phyloP scores from a whole-genome alignment of 92 coral and sea anemone genomes.

The Parazoanthus atlanticus region DNA sequence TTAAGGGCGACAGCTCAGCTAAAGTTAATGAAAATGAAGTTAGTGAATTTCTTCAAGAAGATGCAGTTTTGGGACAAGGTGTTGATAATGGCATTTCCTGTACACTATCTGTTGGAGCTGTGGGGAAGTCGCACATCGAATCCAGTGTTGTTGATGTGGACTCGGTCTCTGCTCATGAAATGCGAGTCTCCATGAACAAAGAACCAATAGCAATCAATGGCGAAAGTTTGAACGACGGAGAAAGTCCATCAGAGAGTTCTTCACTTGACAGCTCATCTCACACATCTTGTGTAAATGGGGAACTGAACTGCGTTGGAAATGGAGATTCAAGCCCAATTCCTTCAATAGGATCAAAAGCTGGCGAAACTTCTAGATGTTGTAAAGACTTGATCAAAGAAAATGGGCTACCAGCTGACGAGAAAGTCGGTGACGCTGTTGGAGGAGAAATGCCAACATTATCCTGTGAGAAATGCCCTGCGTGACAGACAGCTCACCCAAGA shows the following conservation, averaged over 20 bases:
- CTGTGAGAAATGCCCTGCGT: constrained; percentile 60
- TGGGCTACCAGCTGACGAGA: constrained; percentile 37
- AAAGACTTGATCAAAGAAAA: constrained; percentile 23
- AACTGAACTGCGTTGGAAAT: neutral
- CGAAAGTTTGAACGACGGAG: neutral
- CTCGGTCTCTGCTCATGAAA: neutral
- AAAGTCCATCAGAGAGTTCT: neutral
- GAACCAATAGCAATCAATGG: neutral
- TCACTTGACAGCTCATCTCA: neutral
- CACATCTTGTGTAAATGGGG: neutral
- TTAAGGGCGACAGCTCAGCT: neutral
- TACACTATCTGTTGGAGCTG: neutral
- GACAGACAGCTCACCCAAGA: neutral
- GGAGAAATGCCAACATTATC: constrained; percentile 24
- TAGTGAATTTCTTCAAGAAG: neutral
- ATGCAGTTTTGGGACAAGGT: neutral
- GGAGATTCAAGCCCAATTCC: neutral
- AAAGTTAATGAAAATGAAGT: neutral
- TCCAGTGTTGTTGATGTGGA: neutral
- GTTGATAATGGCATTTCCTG: neutral
- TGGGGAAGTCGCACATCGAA: neutral
- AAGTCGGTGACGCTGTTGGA: constrained; percentile 7
- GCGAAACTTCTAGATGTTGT: neutral
- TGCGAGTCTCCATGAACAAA: neutral
- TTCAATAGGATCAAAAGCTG: neutral